These are phyloP conservation scores for Malthinus flaveolus DNA, from an alignment of 2,888 invertebrate genomes.

Conservation along the genomic window DNA sequence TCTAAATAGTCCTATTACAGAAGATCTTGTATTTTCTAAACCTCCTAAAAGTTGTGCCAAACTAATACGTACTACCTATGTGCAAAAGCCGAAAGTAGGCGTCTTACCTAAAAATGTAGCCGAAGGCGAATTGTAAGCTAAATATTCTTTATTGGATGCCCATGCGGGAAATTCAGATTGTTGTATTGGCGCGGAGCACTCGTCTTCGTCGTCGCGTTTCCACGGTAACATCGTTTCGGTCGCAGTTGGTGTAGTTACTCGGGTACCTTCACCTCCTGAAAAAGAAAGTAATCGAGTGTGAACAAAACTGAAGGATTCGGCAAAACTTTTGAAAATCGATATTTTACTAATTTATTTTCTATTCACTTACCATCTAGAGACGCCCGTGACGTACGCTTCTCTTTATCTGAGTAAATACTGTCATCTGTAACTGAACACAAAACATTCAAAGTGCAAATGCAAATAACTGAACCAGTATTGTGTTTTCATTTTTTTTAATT, in stretches of 20 bases:
- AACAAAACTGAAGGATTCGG: neutral
- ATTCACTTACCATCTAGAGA: conserved; percentile 55
- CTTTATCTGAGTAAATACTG: conserved; percentile 53
- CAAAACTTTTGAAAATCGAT: neutral
- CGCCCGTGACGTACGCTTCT: conserved; percentile 54
- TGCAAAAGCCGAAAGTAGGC: neutral
- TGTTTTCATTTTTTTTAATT: neutral
- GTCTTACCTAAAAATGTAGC: conserved; percentile 84
- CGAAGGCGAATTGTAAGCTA: conserved; percentile 89
- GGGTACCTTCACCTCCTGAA: conserved; percentile 65
- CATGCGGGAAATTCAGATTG: conserved; percentile 90
- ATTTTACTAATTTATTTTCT: conserved; percentile 2
- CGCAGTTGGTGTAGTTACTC: conserved; percentile 84
- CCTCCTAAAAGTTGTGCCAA: conserved; percentile 63
- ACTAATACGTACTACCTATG: neutral
- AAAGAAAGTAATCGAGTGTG: neutral
- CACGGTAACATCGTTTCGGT: conserved; percentile 91
- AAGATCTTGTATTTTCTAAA: conserved; percentile 85
- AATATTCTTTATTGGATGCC: conserved; percentile 93
- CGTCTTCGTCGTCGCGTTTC: conserved; percentile 82
- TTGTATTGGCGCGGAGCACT: conserved; percentile 63
- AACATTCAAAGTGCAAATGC: conserved; percentile 15
- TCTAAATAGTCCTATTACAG: conserved; percentile 87
- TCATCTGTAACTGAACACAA: conserved; percentile 55
- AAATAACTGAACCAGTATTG: conserved; percentile 6